Evolutionary conservation across 2,888 invertebrate genomes (phyloP).

Genomic region (Gymnosoma rotundatum): DNA sequence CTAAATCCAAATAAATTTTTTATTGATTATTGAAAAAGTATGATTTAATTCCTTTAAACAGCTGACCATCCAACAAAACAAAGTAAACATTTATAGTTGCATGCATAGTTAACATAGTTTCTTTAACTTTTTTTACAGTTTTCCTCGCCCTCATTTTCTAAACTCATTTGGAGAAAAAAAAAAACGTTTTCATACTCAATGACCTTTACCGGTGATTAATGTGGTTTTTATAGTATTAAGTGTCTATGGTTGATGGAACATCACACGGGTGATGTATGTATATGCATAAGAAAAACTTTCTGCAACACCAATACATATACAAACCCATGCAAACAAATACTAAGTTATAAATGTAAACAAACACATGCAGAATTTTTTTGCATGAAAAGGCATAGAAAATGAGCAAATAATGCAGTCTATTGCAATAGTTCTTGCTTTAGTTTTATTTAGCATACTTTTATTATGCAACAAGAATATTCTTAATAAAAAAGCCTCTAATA

Average conservation of each 20-base stretch:
- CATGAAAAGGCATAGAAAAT: constrained; percentile 3
- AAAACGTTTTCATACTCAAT: constrained; percentile 13
- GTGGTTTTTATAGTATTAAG: constrained; percentile 49
- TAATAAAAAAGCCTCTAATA: too few relatives aligned
- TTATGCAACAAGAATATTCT: neutral
- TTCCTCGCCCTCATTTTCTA: constrained; percentile 31
- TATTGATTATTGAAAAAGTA: neutral
- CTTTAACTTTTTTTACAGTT: constrained; percentile 7
- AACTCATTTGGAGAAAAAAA: neutral
- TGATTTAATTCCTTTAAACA: neutral
- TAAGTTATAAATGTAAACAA: neutral
- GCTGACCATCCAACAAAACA: constrained; percentile 5
- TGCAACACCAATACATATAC: neutral
- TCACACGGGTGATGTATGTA: constrained; percentile 1
- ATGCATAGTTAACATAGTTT: constrained; percentile 8
- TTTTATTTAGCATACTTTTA: constrained; percentile 13
- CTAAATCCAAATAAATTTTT: too few relatives aligned
- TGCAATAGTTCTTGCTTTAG: neutral
- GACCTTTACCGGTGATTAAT: constrained; percentile 64
- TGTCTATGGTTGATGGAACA: constrained; percentile 49
- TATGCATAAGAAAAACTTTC: neutral
- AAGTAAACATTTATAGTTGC: constrained; percentile 33
- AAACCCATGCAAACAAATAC: neutral
- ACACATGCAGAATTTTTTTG: neutral
- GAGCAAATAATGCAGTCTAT: constrained; percentile 9